Base-by-base conservation (phyloP, 2,797 vertebrate species). In the Siniperca scherzeri region DNA sequence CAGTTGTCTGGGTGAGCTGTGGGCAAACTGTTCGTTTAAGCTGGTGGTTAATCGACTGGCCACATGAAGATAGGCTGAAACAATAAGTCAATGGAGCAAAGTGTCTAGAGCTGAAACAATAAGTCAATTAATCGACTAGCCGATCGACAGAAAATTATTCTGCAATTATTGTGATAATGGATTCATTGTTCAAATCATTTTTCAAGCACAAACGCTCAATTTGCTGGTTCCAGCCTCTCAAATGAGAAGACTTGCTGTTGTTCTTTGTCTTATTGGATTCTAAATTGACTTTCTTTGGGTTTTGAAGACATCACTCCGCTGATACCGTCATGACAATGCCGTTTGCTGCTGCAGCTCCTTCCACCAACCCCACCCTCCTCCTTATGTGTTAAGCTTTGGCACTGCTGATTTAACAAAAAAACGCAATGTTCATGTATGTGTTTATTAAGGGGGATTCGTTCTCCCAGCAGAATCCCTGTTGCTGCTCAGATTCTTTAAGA, bases 11-110 rank as follows among this genome's bases (percentile, higher is more conserved):
- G 33, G 13, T 21, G 33, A 62, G 46, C n/a, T 62, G n/a, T 66
- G 57, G 22, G 36, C 12, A 72, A 76, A 67, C 42, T 33, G 14
- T 66, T 55, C 7, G 36, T 57, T 65, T 73, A 59, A 72, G 46
- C 44, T 70, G 50, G 13, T n/a, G 60, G 6, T 68, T 77, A 57
- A 79, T 69, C 14, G 14, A 33, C 16, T 33, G 44, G 50, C 22
- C 21, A 67, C 27, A 55, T 9, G 4, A 70, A 74, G 22, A 70
- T 5, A 8, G 12, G 33, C 57, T 52, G 8, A 67, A 50, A 64
- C 38, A 53, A 40, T 21, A 36, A 11, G 4, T 50, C n/a, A 56
- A 9, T 7, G 16, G 30, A 36, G 3, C 17, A 42, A 57, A 48
- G 65, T 7, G 19, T 40, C 7, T 13, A 55, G 2, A 74, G n/a